Conservation (phyloP, 2,797 vertebrate species). For the Ctenopoma multispine region DNA sequence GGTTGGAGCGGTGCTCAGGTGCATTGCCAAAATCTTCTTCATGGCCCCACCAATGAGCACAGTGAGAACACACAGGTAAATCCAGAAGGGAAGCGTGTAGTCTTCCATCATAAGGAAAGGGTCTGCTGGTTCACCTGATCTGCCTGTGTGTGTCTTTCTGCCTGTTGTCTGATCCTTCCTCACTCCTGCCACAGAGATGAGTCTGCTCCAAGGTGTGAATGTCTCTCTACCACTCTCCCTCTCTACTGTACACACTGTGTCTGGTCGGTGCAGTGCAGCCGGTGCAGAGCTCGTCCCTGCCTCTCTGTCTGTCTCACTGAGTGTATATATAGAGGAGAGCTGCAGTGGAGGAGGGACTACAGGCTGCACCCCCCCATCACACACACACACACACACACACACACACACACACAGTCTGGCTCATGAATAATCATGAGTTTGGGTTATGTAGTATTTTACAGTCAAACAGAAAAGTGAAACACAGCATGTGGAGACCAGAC, state of each 20-base stretch:
- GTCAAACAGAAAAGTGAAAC: too few relatives aligned
- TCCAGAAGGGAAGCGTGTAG: constrained; percentile 81
- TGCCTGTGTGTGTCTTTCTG: constrained; percentile 5
- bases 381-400: constrained; percentile 59
- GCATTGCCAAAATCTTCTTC: constrained; percentile 78
- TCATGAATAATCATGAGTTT: constrained; percentile 21
- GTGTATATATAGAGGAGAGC: constrained; percentile 80
- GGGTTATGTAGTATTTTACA: not conserved
- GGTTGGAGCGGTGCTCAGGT: constrained; percentile 73
- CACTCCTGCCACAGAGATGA: too few relatives aligned
- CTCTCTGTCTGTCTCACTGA: constrained; percentile 27
- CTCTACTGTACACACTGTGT: constrained; percentile 38
- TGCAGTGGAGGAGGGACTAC: constrained; percentile 78
- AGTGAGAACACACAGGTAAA: constrained; percentile 78
- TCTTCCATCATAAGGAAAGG: constrained; percentile 75
- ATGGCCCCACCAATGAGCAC: constrained; percentile 74
- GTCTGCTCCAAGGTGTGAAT: not conserved
- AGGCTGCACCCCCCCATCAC: constrained; percentile 71
- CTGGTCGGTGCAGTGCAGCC: constrained; percentile 37
- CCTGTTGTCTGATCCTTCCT: too few relatives aligned
- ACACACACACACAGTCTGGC: constrained; percentile 52
- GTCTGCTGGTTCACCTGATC: constrained; percentile 5
- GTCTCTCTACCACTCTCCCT: constrained; percentile 51
- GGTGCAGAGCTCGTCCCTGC: constrained; percentile 57
- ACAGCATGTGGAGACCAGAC: too few relatives aligned